phyloP scores from a whole-genome alignment of 2,888 invertebrate species.

The Emesis russula region DNA sequence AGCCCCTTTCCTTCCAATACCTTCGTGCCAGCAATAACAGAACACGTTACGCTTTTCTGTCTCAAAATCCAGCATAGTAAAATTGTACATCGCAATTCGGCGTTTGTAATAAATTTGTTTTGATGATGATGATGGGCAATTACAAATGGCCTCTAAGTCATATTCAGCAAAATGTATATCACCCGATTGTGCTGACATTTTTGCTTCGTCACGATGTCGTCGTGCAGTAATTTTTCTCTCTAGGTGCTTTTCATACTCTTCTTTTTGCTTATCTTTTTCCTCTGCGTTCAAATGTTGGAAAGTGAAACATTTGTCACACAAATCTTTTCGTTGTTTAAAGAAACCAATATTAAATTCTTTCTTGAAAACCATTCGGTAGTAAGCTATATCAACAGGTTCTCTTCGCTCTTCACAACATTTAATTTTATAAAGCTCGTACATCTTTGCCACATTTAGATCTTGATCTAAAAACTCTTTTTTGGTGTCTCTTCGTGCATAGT shows the following conservation, averaged over 20 bases:
- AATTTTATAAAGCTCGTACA: no score
- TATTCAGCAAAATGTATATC: conserved; percentile 69
- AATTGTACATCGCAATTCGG: conserved; percentile 45
- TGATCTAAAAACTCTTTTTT: no score
- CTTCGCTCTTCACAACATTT: no score
- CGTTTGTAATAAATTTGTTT: conserved; percentile 52
- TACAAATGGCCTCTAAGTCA: conserved; percentile 68
- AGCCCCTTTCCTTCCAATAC: conserved; percentile 63
- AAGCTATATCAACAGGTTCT: conserved; percentile 49
- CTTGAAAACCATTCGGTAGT: conserved; percentile 56
- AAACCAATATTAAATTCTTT: conserved; percentile 75
- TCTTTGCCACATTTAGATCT: no score
- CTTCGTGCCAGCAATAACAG: conserved; percentile 74
- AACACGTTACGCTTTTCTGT: conserved; percentile 58
- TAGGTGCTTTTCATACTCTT: conserved; percentile 29
- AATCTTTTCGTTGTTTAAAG: conserved; percentile 61
- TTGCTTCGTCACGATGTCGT: conserved; percentile 68
- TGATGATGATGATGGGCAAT: conserved; percentile 61
- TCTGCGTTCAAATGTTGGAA: conserved; percentile 55
- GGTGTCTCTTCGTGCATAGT: no score
- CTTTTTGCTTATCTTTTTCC: conserved; percentile 60
- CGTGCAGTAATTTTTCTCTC: conserved; percentile 51
- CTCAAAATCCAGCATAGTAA: conserved; percentile 68
- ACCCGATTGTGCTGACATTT: conserved; percentile 60
- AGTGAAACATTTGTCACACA: conserved; percentile 68